Evolutionary conservation across 2,888 invertebrate genomes (phyloP).

Genomic region (Cosmia pyralina): DNA sequence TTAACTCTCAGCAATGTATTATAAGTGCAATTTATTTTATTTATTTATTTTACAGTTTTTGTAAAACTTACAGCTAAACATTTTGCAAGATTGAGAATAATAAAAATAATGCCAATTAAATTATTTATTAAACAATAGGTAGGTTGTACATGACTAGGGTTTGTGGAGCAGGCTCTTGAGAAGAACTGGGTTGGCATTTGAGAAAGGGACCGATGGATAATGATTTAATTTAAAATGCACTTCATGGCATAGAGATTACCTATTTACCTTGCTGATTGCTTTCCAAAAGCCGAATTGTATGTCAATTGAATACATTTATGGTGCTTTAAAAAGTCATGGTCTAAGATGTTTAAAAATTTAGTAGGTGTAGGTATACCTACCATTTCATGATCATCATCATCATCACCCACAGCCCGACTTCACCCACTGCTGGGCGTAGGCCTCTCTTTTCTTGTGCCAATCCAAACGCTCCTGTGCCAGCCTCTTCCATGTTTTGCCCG

Average conservation of each 20-base stretch:
- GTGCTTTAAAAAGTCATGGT: background rate
- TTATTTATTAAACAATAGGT: no score
- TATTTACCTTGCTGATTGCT: background rate
- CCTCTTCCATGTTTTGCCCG: no score
- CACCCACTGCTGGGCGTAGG: no score
- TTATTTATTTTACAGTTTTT: no score
- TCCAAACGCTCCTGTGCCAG: no score
- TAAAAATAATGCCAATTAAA: no score
- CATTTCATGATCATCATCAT: no score
- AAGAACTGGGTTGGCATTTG: background rate
- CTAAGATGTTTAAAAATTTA: background rate
- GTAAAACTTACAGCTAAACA: no score
- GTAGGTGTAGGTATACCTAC: no score
- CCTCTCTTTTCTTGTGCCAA: no score
- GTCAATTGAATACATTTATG: background rate
- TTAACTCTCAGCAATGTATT: slow-evolving; percentile 23
- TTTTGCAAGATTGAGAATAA: no score
- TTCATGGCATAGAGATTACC: background rate
- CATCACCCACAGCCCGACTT: no score
- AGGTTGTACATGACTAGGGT: background rate
- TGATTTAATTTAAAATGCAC: background rate
- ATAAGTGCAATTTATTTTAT: slow-evolving; percentile 3
- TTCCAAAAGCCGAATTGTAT: background rate
- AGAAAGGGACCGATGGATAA: background rate
- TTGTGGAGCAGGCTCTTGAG: background rate